Base-by-base conservation (phyloP, 2,797 vertebrate genomes). In the Parauchenoglanis punctatus region DNA sequence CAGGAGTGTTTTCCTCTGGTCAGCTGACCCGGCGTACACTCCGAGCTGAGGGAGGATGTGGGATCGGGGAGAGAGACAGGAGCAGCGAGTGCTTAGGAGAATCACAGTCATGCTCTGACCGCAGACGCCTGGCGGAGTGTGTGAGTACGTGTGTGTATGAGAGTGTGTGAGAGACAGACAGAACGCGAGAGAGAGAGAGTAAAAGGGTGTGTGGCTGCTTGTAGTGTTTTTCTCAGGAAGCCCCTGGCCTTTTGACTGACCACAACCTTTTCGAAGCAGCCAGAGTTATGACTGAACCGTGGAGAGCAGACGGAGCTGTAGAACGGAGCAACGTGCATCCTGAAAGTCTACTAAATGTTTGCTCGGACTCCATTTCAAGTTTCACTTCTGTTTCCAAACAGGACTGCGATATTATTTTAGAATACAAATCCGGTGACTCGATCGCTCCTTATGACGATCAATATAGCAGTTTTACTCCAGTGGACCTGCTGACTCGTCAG, bases 21-120 rank as follows among this genome's bases (percentile, higher is more conserved):
- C 94, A 93, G 89, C 86, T 92, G 87, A 89, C 91, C 90, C 91
- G 92, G 90, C 90, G 93, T 92, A 93, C 92, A 89, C 83, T n/a
- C 61, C 78, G 63, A 49, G 46, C 84, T 80, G 28, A 85, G 35
- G 86, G 84, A 68, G 81, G 75, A 85, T 91, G 82, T 54, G 76
- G 75, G 81, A 80, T 49, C 35, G 61, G 85, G 87, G 81, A 78
- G 46, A 73, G 28, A 56, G 17, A 56, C 46, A 40, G 61, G 44
- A 81, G 52, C 40, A 40, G 25, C 40, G 49, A 83, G 46, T 31
- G 70, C 75, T 88, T 82, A 59, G 83, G 25, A 83, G 77, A 88
- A 85, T 82, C 31, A 82, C 61, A 77, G 68, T 88, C 85, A 90
- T 72, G 40, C 83, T 87, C 58, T 5, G 46, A 87, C 84, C 83